Percentiles rank a stretch among this genome's conserved stretches.
Evolutionary conservation across 2,888 invertebrate species (phyloP).

Genomic region (Lithosia quadra): DNA sequence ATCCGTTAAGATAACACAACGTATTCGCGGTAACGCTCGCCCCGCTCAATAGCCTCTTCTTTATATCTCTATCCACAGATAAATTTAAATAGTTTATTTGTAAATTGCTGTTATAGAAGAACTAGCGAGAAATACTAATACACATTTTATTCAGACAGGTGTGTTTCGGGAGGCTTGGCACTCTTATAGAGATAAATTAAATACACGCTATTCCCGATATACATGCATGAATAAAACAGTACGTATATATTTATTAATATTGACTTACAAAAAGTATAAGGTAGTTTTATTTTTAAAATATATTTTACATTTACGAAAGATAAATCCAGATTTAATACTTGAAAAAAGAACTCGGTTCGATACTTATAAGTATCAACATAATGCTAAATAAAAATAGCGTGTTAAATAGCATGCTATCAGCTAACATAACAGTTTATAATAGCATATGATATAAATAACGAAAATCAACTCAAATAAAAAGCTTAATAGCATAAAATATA

Average conservation of each 20-base stretch:
- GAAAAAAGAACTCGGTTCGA: conserved; percentile 6
- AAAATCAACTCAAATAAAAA: not conserved
- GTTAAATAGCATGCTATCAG: not conserved
- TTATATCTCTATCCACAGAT: conserved; percentile 7
- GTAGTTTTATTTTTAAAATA: not conserved
- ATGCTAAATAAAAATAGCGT: conserved; percentile 6
- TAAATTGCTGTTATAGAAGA: conserved; percentile 15
- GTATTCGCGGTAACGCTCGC: conserved; percentile 37
- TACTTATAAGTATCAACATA: conserved; percentile 7
- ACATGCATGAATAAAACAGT: not conserved
- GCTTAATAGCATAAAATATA: conserved; percentile 23
- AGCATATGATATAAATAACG: not conserved
- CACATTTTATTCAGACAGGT: too few species aligned
- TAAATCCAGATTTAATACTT: not conserved
- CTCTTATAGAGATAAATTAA: not conserved
- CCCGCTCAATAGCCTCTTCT: conserved; percentile 48
- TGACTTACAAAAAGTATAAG: not conserved
- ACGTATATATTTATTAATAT: not conserved
- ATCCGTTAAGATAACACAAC: conserved; percentile 44
- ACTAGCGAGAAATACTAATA: not conserved
- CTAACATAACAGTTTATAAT: not conserved
- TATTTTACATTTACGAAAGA: not conserved
- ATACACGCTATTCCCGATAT: not conserved
- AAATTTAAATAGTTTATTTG: conserved; percentile 1
- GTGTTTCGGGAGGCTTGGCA: too few species aligned